A percentile compares a stretch with the other conserved stretches of the same genome.
Evolutionary conservation across 2,888 invertebrate species (phyloP).

Genomic region (Diaperis boleti): DNA sequence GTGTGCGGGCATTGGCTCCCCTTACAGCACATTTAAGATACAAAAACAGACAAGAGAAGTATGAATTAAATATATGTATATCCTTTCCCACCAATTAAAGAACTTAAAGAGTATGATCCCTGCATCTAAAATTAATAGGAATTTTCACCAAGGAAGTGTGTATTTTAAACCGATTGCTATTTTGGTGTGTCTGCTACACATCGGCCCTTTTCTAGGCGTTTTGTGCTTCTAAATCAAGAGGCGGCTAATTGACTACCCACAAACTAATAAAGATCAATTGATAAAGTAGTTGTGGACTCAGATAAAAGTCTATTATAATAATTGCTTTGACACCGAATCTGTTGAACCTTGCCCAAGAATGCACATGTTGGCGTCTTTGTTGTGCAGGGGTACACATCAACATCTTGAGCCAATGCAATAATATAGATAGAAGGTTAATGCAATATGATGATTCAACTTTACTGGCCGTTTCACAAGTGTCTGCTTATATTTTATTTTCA

Average conservation of each 20-base stretch:
- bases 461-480: too few relatives aligned
- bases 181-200: slow-evolving; percentile 43
- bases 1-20: too few relatives aligned
- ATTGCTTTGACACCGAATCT: slow-evolving; percentile 47
- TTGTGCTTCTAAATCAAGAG: slow-evolving; percentile 42
- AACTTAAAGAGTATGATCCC: too few relatives aligned
- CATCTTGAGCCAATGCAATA: too few relatives aligned
- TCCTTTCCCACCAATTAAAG: too few relatives aligned
- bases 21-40: too few relatives aligned
- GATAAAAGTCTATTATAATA: slow-evolving; percentile 43
- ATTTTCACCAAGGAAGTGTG: background rate
- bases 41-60: too few relatives aligned
- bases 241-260: slow-evolving; percentile 47
- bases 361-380: slow-evolving; percentile 13
- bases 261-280: slow-evolving; percentile 50
- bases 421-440: too few relatives aligned
- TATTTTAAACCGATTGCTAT: slow-evolving; percentile 26
- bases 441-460: too few relatives aligned
- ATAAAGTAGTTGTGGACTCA: slow-evolving; percentile 35
- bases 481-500: too few relatives aligned
- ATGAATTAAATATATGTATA: too few relatives aligned
- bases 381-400: background rate
- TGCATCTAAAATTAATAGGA: background rate
- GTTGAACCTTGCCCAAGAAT: slow-evolving; percentile 41
- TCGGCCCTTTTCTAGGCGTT: slow-evolving; percentile 39